A percentile compares a stretch with the other conserved stretches of the same genome.
Conservation (phyloP, 2,113 vertebrate species). For the Myiozetetes cayanensis region DNA sequence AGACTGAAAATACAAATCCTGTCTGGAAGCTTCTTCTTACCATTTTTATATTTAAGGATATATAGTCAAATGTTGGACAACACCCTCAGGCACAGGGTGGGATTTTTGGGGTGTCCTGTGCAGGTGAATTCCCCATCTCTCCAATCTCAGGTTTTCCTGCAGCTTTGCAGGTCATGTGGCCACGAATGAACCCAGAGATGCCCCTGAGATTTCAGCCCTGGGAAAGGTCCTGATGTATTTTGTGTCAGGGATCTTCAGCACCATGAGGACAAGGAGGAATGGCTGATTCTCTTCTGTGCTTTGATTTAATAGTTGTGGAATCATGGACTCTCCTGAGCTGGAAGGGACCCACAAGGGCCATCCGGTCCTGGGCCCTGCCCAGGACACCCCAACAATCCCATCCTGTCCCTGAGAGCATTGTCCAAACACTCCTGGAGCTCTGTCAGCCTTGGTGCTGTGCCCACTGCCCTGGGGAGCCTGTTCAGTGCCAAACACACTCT, state of each 20-base stretch:
- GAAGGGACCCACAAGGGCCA: background rate
- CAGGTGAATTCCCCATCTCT: background rate
- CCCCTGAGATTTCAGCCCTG: background rate
- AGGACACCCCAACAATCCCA: background rate
- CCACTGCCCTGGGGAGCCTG: background rate
- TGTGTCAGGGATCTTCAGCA: background rate
- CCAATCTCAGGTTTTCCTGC: background rate
- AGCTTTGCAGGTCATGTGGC: background rate
- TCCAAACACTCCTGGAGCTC: background rate
- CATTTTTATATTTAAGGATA: rapidly evolving
- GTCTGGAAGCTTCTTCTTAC: rapidly evolving
- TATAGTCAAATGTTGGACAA: rapidly evolving
- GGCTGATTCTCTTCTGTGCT: background rate
- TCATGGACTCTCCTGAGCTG: background rate
- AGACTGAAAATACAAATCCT: background rate
- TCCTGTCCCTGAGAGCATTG: background rate
- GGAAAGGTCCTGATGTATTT: background rate
- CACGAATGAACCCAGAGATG: background rate
- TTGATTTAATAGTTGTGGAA: background rate
- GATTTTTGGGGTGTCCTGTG: background rate
- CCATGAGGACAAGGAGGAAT: background rate
- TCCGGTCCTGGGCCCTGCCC: background rate
- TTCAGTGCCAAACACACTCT: background rate
- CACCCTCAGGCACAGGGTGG: background rate
- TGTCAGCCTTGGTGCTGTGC: background rate